Base-by-base conservation (phyloP, 1,140 invertebrate genomes). In the Armadillidium nasatum region DNA sequence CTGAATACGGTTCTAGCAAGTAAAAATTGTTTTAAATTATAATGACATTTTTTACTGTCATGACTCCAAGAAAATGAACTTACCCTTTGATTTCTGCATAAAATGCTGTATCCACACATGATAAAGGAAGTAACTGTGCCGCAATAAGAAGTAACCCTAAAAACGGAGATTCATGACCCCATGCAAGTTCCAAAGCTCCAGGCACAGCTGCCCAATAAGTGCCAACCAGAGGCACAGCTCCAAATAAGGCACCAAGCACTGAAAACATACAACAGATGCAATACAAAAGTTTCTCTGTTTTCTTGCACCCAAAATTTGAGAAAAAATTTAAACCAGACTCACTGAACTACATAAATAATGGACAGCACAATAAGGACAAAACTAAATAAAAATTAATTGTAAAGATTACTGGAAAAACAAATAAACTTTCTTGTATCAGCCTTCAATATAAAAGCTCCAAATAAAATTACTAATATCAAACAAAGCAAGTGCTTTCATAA, bases 1-100 rank as follows among this genome's bases (percentile, higher is more conserved):
- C 33, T 33, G 33, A 33, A 33, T 33, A 33, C 33, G 33, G 6
- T 33, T 33, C 6, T 33, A 33, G 33, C 6, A 33, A 6, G 2
- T 33, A 33, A 33, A 3, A 33, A 3, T 33, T 33, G 1, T 33
- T 33, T 33, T 33, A 3, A 33, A 33, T 3, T 33, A 33, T 6
- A 33, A 33, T 33, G 33, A 33, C 33, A 33, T 6, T 6, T 33
- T 33, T 33, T 33, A 33, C 33, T 6, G 33, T 33, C 33, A 33
- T 33, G 33, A 3, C 6, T 33, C 33, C 1, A 33, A 33, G 33
- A 33, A 33, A 33, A 33, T 33, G 6, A 33, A 33, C 33, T 88
- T 85, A 97, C 95, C 95, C 94, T 88, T 97, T 96, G 67, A 99
- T 97, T 87, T 99, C 97, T 74, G 92, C 92, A 83, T 99, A 98